Evolutionary conservation across 2,797 vertebrate genomes (phyloP).

Genomic region (Pseudomugil tenellus): DNA sequence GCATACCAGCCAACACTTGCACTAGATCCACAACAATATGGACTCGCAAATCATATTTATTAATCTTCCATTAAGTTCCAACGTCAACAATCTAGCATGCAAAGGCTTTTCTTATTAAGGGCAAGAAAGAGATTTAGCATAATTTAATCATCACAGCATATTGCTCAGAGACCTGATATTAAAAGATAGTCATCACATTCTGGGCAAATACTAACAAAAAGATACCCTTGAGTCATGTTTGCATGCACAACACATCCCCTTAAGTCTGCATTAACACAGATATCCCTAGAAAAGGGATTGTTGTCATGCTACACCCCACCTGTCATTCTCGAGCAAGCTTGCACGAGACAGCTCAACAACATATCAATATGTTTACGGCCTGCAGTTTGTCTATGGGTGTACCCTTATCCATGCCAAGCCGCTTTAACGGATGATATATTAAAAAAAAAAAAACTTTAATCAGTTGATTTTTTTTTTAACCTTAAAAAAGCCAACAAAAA

Average conservation of each 20-base stretch:
- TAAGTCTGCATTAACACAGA: constrained; percentile 77
- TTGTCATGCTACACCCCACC: constrained; percentile 19
- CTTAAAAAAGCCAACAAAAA: constrained; percentile 35
- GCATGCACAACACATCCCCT: constrained; percentile 50
- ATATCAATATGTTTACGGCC: constrained; percentile 41
- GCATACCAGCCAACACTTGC: constrained; percentile 12
- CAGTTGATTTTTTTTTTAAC: constrained; percentile 41
- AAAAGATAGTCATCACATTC: constrained; percentile 57
- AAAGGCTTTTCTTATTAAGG: constrained; percentile 31
- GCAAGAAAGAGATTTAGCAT: constrained; percentile 48
- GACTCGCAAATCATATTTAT: constrained; percentile 51
- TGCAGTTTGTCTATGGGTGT: constrained; percentile 26
- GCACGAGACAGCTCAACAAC: constrained; percentile 23
- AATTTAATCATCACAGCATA: constrained; percentile 71
- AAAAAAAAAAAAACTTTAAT: constrained; percentile 44
- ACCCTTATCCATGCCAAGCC: constrained; percentile 39
- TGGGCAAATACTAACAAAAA: constrained; percentile 72
- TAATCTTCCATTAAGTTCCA: constrained; percentile 54
- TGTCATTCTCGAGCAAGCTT: constrained; percentile 42
- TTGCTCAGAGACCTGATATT: constrained; percentile 62
- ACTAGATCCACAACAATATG: constrained; percentile 41
- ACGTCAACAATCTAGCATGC: constrained; percentile 46
- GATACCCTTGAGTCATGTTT: constrained; percentile 50
- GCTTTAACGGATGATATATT: constrained; percentile 42
- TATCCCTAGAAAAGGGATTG: constrained; percentile 48